phyloP scores from a whole-genome alignment of 2,888 invertebrate species.

The Ceramica pisi region DNA sequence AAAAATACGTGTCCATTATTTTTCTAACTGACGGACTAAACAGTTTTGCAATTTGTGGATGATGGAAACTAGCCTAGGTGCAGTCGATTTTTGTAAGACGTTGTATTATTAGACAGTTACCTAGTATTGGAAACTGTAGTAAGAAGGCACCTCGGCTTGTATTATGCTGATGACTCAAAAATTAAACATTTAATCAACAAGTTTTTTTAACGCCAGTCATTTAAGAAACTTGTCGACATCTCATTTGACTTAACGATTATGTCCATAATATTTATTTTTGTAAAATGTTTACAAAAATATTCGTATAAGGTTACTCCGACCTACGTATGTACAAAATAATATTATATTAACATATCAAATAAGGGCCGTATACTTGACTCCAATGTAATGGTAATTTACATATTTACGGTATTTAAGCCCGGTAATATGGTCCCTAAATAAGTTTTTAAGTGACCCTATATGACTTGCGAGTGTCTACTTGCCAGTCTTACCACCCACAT shows the following conservation, averaged over 20 bases:
- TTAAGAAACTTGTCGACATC: constrained; percentile 23
- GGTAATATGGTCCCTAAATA: constrained; percentile 33
- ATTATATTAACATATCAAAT: constrained; percentile 61
- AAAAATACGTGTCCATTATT: no score
- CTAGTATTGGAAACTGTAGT: no score
- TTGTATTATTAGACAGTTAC: no score
- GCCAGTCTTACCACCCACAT: constrained; percentile 46
- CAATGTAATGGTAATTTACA: constrained; percentile 61
- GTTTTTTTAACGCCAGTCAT: not conserved
- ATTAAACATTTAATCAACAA: not conserved
- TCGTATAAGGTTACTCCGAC: constrained; percentile 42
- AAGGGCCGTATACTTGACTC: constrained; percentile 57
- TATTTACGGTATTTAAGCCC: constrained; percentile 46
- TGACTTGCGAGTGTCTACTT: constrained; percentile 11
- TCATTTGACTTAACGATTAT: constrained; percentile 42
- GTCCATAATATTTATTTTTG: constrained; percentile 30
- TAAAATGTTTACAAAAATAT: constrained; percentile 41
- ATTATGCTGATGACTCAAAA: not conserved
- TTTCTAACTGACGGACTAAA: no score
- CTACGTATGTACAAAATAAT: constrained; percentile 43
- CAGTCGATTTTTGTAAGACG: no score
- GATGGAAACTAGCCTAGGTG: no score
- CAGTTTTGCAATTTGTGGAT: no score
- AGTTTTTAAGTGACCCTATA: constrained; percentile 41
- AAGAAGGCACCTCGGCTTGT: not conserved